Conservation (phyloP, 1,140 invertebrate species). For the Brachionus rubens region DNA sequence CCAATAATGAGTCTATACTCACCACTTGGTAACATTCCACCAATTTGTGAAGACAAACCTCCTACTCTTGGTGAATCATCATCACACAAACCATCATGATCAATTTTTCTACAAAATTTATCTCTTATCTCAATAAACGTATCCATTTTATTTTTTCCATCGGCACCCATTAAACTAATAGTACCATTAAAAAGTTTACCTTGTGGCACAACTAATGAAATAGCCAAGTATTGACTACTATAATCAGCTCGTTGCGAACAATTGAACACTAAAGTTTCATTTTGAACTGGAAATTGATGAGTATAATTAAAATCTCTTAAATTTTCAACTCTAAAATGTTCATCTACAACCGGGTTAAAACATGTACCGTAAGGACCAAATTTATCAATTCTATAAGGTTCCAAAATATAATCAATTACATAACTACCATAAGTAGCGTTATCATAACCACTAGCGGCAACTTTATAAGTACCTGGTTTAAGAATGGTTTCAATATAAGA, state of each 20-base stretch:
- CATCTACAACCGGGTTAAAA: too few relatives aligned
- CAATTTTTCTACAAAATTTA: neutral
- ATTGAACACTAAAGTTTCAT: too few relatives aligned
- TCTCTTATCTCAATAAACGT: conserved; percentile 21
- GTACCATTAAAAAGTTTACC: neutral
- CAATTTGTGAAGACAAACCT: neutral
- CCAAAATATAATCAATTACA: neutral
- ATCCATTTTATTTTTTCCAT: conserved; percentile 13
- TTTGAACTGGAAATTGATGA: too few relatives aligned
- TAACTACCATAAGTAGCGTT: neutral
- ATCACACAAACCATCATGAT: neutral
- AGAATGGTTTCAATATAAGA: neutral
- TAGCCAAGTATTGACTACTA: neutral
- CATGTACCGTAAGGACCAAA: neutral
- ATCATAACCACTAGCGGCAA: neutral
- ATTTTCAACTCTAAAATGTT: too few relatives aligned
- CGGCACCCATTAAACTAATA: neutral
- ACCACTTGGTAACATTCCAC: neutral
- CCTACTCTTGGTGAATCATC: conserved; percentile 7
- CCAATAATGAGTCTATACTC: neutral
- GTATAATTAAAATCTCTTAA: too few relatives aligned
- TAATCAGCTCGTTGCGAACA: neutral
- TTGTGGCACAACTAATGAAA: neutral
- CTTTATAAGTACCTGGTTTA: neutral
- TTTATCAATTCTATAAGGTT: neutral